phyloP scores from a whole-genome alignment of 2,797 vertebrate species.

The Siniperca undulata region DNA sequence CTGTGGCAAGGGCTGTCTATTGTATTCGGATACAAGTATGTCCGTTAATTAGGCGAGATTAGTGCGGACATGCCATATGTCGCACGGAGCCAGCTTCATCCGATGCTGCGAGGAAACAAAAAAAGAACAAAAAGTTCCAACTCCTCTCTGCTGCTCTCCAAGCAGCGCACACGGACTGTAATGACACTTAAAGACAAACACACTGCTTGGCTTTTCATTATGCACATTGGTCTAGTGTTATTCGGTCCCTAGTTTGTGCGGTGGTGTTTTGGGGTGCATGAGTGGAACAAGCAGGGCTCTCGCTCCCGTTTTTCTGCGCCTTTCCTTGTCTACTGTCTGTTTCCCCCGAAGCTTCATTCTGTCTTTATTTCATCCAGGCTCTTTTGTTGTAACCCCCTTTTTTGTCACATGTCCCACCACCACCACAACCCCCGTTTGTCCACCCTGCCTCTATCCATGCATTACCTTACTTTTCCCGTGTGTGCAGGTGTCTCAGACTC shows the following conservation, averaged over 20 bases:
- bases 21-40: fast-evolving
- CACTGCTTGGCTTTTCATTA: neutral
- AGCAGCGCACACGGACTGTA: neutral
- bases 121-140: constrained; percentile 83
- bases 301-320: neutral
- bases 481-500: neutral
- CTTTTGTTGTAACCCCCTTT: neutral
- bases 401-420: neutral
- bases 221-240: neutral
- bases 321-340: neutral
- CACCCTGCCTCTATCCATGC: neutral
- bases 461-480: neutral
- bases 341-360: neutral
- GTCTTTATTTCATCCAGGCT: neutral
- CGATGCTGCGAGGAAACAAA: constrained; percentile 34
- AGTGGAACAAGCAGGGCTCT: neutral
- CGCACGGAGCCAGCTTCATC: constrained; percentile 20
- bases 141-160: constrained; percentile 18
- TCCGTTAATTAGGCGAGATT: neutral
- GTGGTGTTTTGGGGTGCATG: constrained; percentile 6
- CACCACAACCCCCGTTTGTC: neutral
- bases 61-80: constrained; percentile 12
- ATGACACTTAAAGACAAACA: neutral
- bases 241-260: neutral
- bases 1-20: fast-evolving